Base-by-base conservation (phyloP, 2,113 vertebrate genomes). In the Pterocles burchelli region DNA sequence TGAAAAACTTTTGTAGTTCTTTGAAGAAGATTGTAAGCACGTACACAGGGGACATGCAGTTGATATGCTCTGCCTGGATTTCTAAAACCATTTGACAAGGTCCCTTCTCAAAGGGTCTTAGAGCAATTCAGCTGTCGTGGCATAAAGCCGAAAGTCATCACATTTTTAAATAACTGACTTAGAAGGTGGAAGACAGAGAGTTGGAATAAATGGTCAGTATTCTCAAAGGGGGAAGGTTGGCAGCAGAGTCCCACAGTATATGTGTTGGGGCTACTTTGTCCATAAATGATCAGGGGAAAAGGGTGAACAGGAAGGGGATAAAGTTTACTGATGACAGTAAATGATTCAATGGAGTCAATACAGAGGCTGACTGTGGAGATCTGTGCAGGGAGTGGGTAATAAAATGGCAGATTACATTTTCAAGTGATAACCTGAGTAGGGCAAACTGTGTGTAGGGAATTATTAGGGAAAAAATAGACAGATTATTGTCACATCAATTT, bases 1-100 rank as follows among this genome's bases (percentile, higher is more conserved):
- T 59, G 28, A 34, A 85, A 90, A 75, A 43, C 11, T 38, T 7
- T 36, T 75, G 31, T 65, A 87, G n/a, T 10, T 78, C 70, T 88
- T 78, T 82, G 25, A 85, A 85, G 55, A 74, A 74, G 34, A 43
- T 3, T 70, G 25, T 28, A 85, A 85, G 16, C 6, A 12, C 2
- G 4, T 63, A 46, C 38, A 71, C 19, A 48, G 13, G 33, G 17
- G 33, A 82, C 26, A 18, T 9, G 28, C 6, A 31, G 33, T 29
- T 88, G 92, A 85, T 89, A 67, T 7, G 4, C 10, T 90, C 49
- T 79, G 20, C 74, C 79, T 75, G 57, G 38, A 88, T 79, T 82
- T 92, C 43, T 52, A 38, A 33, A 78, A 10, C 18, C 59, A 43
- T 52, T 73, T 89, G 80, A 61, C 45, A 86, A 83, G 26, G 48